Percentiles rank a stretch among this genome's conserved stretches.
phyloP scores from a whole-genome alignment of 1,140 invertebrate genomes.

The Brachionus rubens region DNA sequence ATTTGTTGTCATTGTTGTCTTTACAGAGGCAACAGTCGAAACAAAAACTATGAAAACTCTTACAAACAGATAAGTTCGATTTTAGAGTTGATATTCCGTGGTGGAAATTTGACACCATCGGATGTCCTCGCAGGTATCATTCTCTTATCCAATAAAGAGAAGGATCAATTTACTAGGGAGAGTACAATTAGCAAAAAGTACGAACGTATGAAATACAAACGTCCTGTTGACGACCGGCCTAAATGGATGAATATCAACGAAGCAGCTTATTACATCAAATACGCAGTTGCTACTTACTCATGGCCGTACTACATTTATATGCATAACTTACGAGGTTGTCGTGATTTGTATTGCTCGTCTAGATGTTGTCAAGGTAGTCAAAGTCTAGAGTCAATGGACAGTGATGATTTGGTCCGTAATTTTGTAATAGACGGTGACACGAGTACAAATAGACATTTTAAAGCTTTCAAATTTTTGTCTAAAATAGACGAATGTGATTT shows the following conservation, averaged over 20 bases:
- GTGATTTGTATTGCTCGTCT: background rate
- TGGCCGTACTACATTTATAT: constrained; percentile 46
- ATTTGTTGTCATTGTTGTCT: constrained; percentile 20
- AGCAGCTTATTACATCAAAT: constrained; percentile 10
- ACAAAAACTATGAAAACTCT: constrained; percentile 26
- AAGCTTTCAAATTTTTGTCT: constrained; percentile 29
- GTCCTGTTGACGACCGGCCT: background rate
- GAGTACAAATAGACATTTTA: constrained; percentile 1
- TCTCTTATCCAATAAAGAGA: background rate
- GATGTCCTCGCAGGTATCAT: constrained; percentile 30
- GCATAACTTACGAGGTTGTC: constrained; percentile 22
- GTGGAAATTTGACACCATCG: constrained; percentile 21
- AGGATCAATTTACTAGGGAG: constrained; percentile 38
- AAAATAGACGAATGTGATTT: constrained; percentile 41
- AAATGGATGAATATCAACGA: constrained; percentile 39
- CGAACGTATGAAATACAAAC: background rate
- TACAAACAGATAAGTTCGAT: constrained; percentile 37
- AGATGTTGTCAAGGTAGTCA: background rate
- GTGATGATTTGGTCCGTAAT: background rate
- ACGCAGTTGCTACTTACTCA: constrained; percentile 33
- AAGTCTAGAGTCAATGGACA: background rate
- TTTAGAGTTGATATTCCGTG: constrained; percentile 16
- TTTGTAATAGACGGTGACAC: constrained; percentile 13
- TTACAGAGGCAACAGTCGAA: background rate
- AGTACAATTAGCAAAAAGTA: background rate